Base-by-base conservation (phyloP, 2,797 vertebrate genomes). In the Schizopygopsis pylzovi region DNA sequence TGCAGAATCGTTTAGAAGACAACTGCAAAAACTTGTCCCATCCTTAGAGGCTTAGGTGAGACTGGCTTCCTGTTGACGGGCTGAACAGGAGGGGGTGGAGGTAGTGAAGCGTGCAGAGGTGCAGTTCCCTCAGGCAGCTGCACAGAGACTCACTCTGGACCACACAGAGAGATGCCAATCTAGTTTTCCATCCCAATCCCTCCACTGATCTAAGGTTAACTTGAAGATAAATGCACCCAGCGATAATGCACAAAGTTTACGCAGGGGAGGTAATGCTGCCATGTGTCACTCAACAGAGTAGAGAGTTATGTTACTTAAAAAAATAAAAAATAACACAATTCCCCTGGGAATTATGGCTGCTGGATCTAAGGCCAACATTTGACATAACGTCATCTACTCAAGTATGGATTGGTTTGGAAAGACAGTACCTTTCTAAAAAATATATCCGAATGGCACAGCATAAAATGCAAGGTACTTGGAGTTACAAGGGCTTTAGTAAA, bases 161-260 rank as follows among this genome's bases (percentile, higher is more conserved):
- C 96, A 97, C 96, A 97, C 95, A 97, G 94, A 93, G 93, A 95
- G 96, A 90, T 91, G 89, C 92, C 93, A 93, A 94, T 93, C 93
- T 88, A 77, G 88, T 89, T 94, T 93, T 91, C 93, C 67, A 70
- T 88, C 84, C 85, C 90, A 88, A 81, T 87, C 87, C 90, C 82
- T 85, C 52, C 39, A 86, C 89, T 90, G 85, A 91, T 90, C 89
- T 89, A 78, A 87, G 84, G 82, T 89, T 88, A 90, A 91, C 83
- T 68, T 87, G 77, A 84, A 90, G 88, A 90, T 90, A 90, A 88
- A 90, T 82, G 82, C 82, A 79, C 71, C 52, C 37, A 63, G 76
- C 11, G 80, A 73, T 81, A 83, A 83, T 49, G n/a, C 85, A 33
- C 76, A 73, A 67, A 71, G 72, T 80, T 85, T 87, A 85, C 52